Base-by-base conservation (phyloP, 35 echinoderm and acorn worm genomes). In the Ptychodera flava region DNA sequence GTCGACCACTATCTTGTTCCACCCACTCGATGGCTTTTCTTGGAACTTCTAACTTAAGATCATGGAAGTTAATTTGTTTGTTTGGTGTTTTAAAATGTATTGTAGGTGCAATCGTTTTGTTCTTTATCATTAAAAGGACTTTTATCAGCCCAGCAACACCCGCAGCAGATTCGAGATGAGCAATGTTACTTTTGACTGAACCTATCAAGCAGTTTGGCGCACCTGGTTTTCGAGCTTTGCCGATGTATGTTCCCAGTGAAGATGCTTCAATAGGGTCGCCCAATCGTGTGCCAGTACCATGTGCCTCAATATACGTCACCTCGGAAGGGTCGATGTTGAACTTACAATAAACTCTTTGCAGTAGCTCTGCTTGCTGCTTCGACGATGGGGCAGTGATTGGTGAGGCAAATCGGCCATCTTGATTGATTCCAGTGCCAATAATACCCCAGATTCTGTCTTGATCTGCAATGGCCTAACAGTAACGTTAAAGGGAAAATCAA, bases 151-250 rank as follows among this genome's bases (percentile, higher is more conserved):
- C 89, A 30, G 93, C 89, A 30, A 91, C 87, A 1, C 89, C 93
- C 78, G 93, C 89, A 35, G 93, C 88, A 10, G 87, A 90, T 33
- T 95, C 93, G 15, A 87, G 86, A 45, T 95, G 93, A 14, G 90
- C 93, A 30, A 92, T 82, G 80, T 95, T 95, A 6, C 90, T 86
- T 38, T 95, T 95, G n/a, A 95, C 85, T 28, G 93, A 95, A 32
- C 93, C 90, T 16, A 95, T 76, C 31, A 82, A 83, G 1, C 91
- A n/a, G 1, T 83, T 83, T 34, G 79, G 93, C 16, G 83, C 31
- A 33, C 85, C 35, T 45, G 32, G 77, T 29, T 38, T 76, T 0
- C 86, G 80, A 16, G 34, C 29, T 32, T 80, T 1, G 31, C 86
- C 79, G 33, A 92, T 85, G 29, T 52, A 79, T 77, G 87, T 85